A percentile compares a stretch with the other conserved stretches of the same genome.
Conservation (phyloP, 1,140 invertebrate species). For the Goniozus legneri region DNA sequence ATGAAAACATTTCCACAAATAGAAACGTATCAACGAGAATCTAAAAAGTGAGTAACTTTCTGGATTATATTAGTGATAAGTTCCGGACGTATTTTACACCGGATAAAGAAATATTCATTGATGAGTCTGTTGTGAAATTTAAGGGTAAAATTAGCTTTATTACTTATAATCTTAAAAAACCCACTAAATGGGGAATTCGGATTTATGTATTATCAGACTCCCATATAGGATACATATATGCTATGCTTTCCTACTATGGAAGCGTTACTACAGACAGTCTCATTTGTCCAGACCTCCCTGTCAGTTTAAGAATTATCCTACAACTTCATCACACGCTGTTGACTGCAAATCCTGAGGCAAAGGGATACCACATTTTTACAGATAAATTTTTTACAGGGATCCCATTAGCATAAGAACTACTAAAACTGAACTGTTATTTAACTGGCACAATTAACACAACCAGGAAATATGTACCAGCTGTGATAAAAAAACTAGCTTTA, state of each 20-base stretch:
- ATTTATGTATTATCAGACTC: constrained; percentile 4
- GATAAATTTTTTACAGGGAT: constrained; percentile 2
- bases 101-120: constrained; percentile 12
- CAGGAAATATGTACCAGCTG: constrained; percentile 2
- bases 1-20: constrained; percentile 1
- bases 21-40: constrained; percentile 4
- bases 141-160: constrained; percentile 17
- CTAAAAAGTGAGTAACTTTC: constrained; percentile 2
- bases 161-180: constrained; percentile 20
- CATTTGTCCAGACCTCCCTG: neutral
- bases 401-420: neutral
- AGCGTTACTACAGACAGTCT: neutral
- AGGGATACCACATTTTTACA: constrained; percentile 5
- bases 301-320: constrained; percentile 1
- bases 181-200: constrained; percentile 23
- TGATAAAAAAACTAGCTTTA: constrained; percentile 4
- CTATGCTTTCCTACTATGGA: neutral
- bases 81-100: constrained; percentile 12
- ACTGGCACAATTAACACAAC: neutral
- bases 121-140: constrained; percentile 18
- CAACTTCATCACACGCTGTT: neutral
- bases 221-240: neutral
- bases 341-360: neutral
- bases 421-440: constrained; percentile 4
- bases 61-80: constrained; percentile 6